Evolutionary conservation across 1,140 invertebrate genomes (phyloP), one percentile per base, ranked within the genome.

Genomic region (Lithobius niger): DNA sequence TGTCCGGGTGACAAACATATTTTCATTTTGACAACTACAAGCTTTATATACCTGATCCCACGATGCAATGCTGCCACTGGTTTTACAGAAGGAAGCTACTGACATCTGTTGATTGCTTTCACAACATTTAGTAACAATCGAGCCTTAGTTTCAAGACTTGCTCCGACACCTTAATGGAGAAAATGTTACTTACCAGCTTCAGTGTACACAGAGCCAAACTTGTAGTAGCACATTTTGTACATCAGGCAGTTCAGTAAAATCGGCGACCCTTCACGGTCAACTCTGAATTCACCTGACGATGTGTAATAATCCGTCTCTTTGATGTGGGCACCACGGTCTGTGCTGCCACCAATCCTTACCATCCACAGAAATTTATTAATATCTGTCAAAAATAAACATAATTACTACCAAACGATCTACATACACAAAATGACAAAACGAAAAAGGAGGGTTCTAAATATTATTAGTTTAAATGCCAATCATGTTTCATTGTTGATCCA

Each of bases 291-390:
- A 3, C 93, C 94, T 57, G 82, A 83, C 0, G 87, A 77, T 27
- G 90, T 93, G 74, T 95, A 98, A 70, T 97, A 98, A 75, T 97
- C 92, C 66, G 82, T 82, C 73, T 98, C 95, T 65, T 91, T 88
- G 63, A 98, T 97, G 67, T 97, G 90, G 45, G 81, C 80, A 31
- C 94, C 93, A 62, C 85, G 80, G 58, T 96, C 91, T 21, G 93
- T 98, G 66, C 88, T 93, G 56, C 93, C 94, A 60, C 92, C 94
- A 69, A 98, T 98, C 57, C 94, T 80, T 4, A 98, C 94, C 94
- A 98, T 98, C 94, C 94, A 98, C 60, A 98, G 76, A 74, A 98
- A 98, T 75, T 98, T 97, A 71, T 97, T 97, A 49, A 98, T 92
- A 70, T 96, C 84, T 86, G 65, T 27, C 68, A 68, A 53, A 52